These are phyloP conservation scores for Scaptomyza tumidula DNA, from an alignment of 2,888 invertebrate species.

Conservation along the genomic window DNA sequence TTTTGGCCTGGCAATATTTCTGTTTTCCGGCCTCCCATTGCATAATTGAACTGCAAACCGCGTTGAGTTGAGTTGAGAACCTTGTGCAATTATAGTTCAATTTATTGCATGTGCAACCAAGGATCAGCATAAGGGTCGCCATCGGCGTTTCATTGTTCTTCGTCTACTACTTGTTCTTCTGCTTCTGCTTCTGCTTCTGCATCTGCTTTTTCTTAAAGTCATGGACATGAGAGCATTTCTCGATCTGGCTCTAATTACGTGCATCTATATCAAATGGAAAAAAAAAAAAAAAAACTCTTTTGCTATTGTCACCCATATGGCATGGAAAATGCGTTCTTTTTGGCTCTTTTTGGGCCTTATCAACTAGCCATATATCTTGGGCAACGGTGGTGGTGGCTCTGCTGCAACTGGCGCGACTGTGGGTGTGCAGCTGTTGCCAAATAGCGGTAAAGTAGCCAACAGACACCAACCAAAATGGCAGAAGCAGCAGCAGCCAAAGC, in stretches of 20 bases:
- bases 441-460: conserved; percentile 58
- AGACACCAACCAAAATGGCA: conserved; percentile 45
- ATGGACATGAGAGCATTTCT: conserved; percentile 7
- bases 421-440: conserved; percentile 58
- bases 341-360: conserved; percentile 41
- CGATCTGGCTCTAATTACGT: conserved; percentile 53
- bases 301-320: conserved; percentile 53
- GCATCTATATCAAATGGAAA: conserved; percentile 27
- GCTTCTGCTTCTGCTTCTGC: background rate
- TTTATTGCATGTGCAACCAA: conserved; percentile 67
- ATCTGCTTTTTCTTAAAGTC: background rate
- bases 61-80: conserved; percentile 5
- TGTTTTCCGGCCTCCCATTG: conserved; percentile 55
- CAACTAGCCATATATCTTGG: conserved; percentile 52
- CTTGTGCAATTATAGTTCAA: conserved; percentile 74
- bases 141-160: conserved; percentile 54
- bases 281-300: background rate
- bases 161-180: too few species aligned
- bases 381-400: conserved; percentile 1
- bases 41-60: conserved; percentile 61
- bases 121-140: conserved; percentile 26
- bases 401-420: conserved; percentile 17
- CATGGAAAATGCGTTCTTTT: conserved; percentile 35
- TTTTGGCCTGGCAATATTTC: conserved; percentile 44
- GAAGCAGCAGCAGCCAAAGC: conserved; percentile 15